phyloP scores from a whole-genome alignment of 2,888 invertebrate species.

The Phytoseiulus persimilis region DNA sequence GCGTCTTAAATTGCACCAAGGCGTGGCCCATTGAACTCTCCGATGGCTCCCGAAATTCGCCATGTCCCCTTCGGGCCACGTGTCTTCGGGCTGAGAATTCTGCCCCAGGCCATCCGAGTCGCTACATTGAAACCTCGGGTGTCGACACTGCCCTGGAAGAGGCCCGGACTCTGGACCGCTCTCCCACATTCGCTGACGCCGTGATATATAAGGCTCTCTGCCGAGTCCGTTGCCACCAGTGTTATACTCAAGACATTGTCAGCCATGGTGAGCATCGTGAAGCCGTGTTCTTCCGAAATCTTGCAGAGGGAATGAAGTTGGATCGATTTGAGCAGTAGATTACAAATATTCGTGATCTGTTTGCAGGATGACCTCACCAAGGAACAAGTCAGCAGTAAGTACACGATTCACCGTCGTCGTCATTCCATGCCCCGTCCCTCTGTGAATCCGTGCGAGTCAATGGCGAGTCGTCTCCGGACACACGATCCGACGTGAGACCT shows the following conservation, averaged over 20 bases:
- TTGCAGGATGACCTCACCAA: slow-evolving; percentile 79
- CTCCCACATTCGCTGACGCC: not conserved
- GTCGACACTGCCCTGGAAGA: not conserved
- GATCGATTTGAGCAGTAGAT: not conserved
- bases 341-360: slow-evolving; percentile 46
- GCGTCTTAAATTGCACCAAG: too few species aligned
- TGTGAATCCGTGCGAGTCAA: not conserved
- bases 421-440: not conserved
- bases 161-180: not conserved
- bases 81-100: too few species aligned
- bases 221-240: not conserved
- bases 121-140: too few species aligned
- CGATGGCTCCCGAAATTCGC: too few species aligned
- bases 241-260: not conserved
- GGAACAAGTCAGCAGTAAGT: slow-evolving; percentile 81
- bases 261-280: not conserved
- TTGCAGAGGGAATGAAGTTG: not conserved
- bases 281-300: not conserved
- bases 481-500: too few species aligned
- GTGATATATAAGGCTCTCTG: not conserved
- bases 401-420: slow-evolving; percentile 39
- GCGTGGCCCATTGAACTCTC: too few species aligned
- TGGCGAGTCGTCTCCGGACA: slow-evolving; percentile 8
- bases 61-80: too few species aligned
- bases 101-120: too few species aligned